phyloP scores from a whole-genome alignment of 2,888 invertebrate species.

The Silvanus unidentatus region DNA sequence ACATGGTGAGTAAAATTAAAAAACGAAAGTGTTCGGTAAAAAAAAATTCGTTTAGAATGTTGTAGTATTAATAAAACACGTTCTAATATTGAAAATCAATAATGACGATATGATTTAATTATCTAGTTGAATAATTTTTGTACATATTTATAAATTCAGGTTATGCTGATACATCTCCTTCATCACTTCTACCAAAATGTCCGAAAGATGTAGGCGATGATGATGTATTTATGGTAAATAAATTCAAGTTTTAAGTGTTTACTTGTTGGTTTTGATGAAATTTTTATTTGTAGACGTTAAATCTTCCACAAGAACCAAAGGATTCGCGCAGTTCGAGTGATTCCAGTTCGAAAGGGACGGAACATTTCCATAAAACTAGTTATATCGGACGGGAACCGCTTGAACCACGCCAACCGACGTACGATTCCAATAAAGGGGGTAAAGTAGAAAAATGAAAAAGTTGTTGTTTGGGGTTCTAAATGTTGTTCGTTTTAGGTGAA shows the following conservation, averaged over 20 bases:
- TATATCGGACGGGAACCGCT: slow-evolving; percentile 50
- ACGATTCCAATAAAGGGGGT: slow-evolving; percentile 36
- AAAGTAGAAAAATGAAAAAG: slow-evolving; percentile 21
- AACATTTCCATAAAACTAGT: slow-evolving; percentile 56
- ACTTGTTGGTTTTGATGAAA: background rate
- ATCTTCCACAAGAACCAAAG: slow-evolving; percentile 74
- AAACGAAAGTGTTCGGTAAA: too few species aligned
- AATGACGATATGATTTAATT: too few species aligned
- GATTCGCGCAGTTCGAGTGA: slow-evolving; percentile 73
- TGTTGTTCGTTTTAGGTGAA: slow-evolving; percentile 47
- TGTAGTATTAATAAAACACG: too few species aligned
- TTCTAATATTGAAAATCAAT: too few species aligned
- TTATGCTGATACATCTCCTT: slow-evolving; percentile 69
- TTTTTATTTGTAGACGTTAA: slow-evolving; percentile 63
- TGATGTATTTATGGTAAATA: slow-evolving; percentile 87
- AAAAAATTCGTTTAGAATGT: too few species aligned
- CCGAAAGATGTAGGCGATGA: slow-evolving; percentile 82
- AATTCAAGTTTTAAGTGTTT: background rate
- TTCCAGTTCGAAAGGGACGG: slow-evolving; percentile 48
- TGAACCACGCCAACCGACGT: slow-evolving; percentile 39
- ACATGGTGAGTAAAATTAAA: slow-evolving; percentile 51
- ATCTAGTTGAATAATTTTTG: slow-evolving; percentile 6
- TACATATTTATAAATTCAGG: slow-evolving; percentile 48
- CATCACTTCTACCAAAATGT: slow-evolving; percentile 61
- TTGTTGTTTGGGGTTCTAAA: background rate